Conservation (phyloP, 2,797 vertebrate genomes). For the Eremophila alpestris region DNA sequence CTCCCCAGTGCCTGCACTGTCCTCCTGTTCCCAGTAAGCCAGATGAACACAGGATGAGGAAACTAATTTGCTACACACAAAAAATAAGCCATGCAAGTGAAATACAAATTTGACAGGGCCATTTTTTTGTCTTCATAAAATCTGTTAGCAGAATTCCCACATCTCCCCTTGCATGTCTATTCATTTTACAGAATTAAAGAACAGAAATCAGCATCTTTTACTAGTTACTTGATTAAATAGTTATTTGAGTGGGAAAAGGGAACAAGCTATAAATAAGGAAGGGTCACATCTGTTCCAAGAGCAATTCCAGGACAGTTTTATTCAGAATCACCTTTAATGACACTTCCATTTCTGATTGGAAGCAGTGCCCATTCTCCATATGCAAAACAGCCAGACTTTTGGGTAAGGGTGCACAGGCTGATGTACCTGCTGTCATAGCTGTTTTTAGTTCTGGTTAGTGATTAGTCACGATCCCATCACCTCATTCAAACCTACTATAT, state of each 20-base stretch:
- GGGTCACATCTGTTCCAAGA: neutral
- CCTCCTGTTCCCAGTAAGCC: neutral
- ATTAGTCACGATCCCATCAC: neutral
- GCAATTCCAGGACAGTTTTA: neutral
- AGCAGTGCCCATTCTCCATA: neutral
- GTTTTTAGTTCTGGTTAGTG: neutral
- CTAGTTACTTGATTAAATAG: neutral
- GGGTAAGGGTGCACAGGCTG: neutral
- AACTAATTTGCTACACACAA: neutral
- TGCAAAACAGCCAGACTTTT: neutral
- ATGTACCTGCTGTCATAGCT: neutral
- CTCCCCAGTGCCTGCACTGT: neutral
- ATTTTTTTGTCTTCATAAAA: neutral
- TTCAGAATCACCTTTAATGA: neutral
- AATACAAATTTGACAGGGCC: neutral
- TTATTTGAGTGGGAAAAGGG: neutral
- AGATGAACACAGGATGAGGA: neutral
- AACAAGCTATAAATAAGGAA: neutral
- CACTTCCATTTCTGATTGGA: neutral
- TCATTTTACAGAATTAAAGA: neutral
- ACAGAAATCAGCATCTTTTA: neutral
- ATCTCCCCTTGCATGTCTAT: neutral
- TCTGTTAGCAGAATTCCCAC: neutral
- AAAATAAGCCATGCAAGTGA: neutral
- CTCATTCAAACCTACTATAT: neutral